Evolutionary conservation across 35 echinoderm and acorn worm species (phyloP), one percentile per base, ranked within the genome.

Genomic region (Ophioderma brevispina): DNA sequence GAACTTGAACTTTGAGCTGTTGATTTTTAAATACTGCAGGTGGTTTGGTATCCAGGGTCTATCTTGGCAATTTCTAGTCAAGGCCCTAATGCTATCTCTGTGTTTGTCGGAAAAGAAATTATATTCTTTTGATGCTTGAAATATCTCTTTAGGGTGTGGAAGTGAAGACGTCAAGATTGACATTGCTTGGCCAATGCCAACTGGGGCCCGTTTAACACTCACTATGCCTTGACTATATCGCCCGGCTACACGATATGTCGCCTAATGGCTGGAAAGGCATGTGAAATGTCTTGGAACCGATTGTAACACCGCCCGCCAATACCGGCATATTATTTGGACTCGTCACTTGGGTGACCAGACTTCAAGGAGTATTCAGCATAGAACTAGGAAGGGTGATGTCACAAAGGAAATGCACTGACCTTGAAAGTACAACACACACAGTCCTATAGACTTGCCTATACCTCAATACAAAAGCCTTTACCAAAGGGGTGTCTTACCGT

Each of bases 1-100:
- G 52, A 76, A 79, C 90, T 91, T 91, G 90, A 91, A 91, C 90
- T 91, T 91, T 91, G 90, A 91, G 90, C 90, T 55, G 80, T 40
- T 39, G 11, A 15, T 70, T 70, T 70, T 70, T 70, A 6, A 70
- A 70, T 70, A 8, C 10, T 25, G 59, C 59, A 70, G 59, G 59
- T 70, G 59, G 59, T 70, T 70, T 70, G 59, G 59, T 70, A 70
- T 70, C 59, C 59, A 70, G n/a, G 59, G 59, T 70, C 59, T 70
- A 70, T 70, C 59, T 70, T 70, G n/a, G 59, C 28, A 18, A 70
- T 15, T 30, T 70, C 28, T 15, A 70, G 59, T 70, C 59, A 70
- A 70, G 59, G 59, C 59, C 59, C 28, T 25, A 18, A 18, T 15
- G 59, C 59, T 70, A 70, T 70, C 59, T 70, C 15, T 70, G 6